Evolutionary conservation across 2,888 invertebrate genomes (phyloP).

Genomic region (Branchinecta sandiegonensis): DNA sequence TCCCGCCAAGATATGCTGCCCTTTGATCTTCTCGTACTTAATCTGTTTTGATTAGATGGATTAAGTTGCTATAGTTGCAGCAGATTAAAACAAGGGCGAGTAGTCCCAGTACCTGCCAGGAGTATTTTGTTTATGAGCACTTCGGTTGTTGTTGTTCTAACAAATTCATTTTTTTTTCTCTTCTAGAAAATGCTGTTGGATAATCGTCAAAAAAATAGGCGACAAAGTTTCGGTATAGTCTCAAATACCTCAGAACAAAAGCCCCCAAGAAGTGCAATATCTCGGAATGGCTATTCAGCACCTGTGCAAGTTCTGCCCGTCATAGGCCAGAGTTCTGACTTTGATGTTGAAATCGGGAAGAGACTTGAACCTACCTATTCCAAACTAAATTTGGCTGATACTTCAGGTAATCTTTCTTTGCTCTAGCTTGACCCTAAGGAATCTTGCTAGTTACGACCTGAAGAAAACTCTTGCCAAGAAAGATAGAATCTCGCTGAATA

Average conservation of each 20-base stretch:
- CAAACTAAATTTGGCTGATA: not conserved
- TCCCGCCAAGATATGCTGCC: too few relatives aligned
- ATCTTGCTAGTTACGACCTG: not conserved
- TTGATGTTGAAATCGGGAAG: constrained; percentile 24
- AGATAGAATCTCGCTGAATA: too few relatives aligned
- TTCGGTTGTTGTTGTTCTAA: not conserved
- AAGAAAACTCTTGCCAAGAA: too few relatives aligned
- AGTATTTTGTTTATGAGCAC: too few relatives aligned
- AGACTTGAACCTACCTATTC: constrained; percentile 8
- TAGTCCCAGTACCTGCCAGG: too few relatives aligned
- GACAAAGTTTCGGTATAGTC: constrained; percentile 10
- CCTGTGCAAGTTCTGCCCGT: constrained; percentile 27
- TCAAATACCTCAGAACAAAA: constrained; percentile 26
- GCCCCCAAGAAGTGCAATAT: constrained; percentile 22
- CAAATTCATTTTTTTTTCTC: not conserved
- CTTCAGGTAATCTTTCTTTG: not conserved
- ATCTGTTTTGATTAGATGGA: too few relatives aligned
- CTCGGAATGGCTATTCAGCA: constrained; percentile 25
- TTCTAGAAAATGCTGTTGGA: constrained; percentile 4
- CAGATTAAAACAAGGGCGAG: too few relatives aligned
- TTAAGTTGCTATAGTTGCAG: too few relatives aligned
- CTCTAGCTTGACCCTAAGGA: too few relatives aligned
- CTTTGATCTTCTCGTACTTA: too few relatives aligned
- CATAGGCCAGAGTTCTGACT: constrained; percentile 25
- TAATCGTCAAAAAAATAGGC: not conserved